Percentiles rank a stretch among this genome's conserved stretches.
Conservation (phyloP, 2,888 invertebrate genomes). For the Parnassius glacialis region DNA sequence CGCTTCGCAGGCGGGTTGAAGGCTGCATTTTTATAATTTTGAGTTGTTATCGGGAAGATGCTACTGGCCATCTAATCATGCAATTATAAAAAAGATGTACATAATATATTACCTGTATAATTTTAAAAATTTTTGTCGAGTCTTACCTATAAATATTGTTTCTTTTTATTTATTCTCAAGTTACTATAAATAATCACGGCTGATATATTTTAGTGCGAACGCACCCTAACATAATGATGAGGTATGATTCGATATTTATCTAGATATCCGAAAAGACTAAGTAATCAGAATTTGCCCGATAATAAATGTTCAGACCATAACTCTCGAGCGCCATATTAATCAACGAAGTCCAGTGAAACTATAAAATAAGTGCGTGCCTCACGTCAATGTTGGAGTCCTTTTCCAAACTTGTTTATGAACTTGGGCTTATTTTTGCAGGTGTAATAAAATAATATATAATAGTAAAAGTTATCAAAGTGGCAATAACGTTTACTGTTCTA, state of each 20-base stretch:
- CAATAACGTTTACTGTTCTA: no score
- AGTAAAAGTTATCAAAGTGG: background rate
- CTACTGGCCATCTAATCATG: no score
- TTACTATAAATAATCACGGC: no score
- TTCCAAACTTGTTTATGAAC: background rate
- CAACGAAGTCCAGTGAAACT: conserved; percentile 13
- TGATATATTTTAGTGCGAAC: background rate
- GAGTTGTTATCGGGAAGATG: no score
- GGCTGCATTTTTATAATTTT: no score
- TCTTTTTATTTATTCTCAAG: no score
- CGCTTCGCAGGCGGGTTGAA: no score
- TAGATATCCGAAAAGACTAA: conserved; percentile 6
- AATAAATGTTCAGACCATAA: conserved; percentile 17
- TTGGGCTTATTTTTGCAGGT: background rate
- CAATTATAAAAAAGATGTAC: no score
- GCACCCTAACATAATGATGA: conserved; percentile 2
- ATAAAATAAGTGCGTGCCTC: conserved; percentile 21
- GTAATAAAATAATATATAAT: background rate
- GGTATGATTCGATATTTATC: conserved; percentile 11
- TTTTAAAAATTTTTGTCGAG: no score
- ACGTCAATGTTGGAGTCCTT: background rate
- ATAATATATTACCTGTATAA: no score
- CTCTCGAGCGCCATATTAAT: conserved; percentile 17
- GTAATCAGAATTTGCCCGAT: conserved; percentile 21
- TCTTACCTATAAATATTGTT: no score